phyloP scores from a whole-genome alignment of 2,113 vertebrate genomes.

The Mugil cephalus region DNA sequence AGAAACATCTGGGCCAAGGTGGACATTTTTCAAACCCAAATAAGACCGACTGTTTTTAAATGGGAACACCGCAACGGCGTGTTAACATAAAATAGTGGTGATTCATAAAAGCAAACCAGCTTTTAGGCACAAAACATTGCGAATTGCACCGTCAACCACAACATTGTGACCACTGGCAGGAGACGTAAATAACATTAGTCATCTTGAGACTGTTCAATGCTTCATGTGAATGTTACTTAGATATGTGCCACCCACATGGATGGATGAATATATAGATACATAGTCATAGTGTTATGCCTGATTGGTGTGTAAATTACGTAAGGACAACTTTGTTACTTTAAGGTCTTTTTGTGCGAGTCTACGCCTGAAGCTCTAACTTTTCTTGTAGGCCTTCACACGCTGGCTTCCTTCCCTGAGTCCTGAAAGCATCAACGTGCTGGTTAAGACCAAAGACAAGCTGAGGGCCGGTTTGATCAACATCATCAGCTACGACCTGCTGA shows the following conservation, averaged over 20 bases:
- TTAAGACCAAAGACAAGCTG: conserved; percentile 89
- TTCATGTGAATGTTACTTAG: too few species aligned
- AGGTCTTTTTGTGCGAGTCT: conserved; percentile 6
- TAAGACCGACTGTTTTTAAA: conserved; percentile 34
- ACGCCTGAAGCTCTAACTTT: not conserved
- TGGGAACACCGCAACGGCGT: conserved; percentile 2
- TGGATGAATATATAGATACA: too few species aligned
- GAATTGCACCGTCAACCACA: not conserved
- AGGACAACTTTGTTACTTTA: not conserved
- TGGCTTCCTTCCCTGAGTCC: conserved; percentile 93
- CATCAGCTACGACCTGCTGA: conserved; percentile 96
- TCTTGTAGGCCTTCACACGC: conserved; percentile 89
- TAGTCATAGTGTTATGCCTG: too few species aligned
- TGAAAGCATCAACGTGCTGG: conserved; percentile 90
- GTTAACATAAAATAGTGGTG: conserved; percentile 4
- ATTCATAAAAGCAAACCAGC: conserved; percentile 3
- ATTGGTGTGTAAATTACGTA: not conserved
- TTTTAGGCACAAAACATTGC: not conserved
- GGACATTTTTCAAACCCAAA: conserved; percentile 12
- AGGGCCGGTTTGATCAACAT: conserved; percentile 90
- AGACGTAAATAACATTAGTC: too few species aligned
- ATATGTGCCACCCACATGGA: too few species aligned
- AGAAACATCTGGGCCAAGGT: conserved; percentile 33
- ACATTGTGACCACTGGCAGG: too few species aligned
- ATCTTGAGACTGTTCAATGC: too few species aligned